Conservation (phyloP, 2,888 invertebrate genomes). For the Yponomeuta evonymella region DNA sequence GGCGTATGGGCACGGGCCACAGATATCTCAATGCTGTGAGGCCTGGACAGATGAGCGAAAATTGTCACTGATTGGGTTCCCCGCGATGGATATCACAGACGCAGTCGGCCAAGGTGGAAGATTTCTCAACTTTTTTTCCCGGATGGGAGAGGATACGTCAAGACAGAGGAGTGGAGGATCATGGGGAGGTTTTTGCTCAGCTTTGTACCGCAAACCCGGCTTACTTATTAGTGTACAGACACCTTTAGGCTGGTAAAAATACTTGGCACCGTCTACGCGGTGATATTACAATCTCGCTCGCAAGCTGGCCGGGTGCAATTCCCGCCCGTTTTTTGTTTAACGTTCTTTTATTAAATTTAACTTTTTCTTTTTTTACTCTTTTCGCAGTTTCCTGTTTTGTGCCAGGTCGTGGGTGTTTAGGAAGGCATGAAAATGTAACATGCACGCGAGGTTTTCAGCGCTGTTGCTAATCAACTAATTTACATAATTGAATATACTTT, state of each 20-base stretch:
- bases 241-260: neutral
- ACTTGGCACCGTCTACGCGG: neutral
- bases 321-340: neutral
- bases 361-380: neutral
- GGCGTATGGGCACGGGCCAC: too few species aligned
- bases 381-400: neutral
- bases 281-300: neutral
- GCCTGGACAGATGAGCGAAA: too few species aligned
- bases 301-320: neutral
- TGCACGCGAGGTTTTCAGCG: neutral
- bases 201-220: too few species aligned
- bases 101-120: too few species aligned
- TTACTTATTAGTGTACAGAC: neutral
- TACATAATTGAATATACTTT: neutral
- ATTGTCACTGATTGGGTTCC: too few species aligned
- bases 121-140: too few species aligned
- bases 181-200: too few species aligned
- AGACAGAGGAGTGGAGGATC: too few species aligned
- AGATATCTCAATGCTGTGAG: too few species aligned
- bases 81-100: too few species aligned
- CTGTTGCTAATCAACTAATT: neutral
- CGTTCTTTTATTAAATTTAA: slow-evolving; percentile 2
- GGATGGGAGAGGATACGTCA: too few species aligned
- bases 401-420: neutral
- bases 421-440: neutral